Base-by-base conservation (phyloP, 1,140 invertebrate genomes). In the Trigoniulus corallinus region DNA sequence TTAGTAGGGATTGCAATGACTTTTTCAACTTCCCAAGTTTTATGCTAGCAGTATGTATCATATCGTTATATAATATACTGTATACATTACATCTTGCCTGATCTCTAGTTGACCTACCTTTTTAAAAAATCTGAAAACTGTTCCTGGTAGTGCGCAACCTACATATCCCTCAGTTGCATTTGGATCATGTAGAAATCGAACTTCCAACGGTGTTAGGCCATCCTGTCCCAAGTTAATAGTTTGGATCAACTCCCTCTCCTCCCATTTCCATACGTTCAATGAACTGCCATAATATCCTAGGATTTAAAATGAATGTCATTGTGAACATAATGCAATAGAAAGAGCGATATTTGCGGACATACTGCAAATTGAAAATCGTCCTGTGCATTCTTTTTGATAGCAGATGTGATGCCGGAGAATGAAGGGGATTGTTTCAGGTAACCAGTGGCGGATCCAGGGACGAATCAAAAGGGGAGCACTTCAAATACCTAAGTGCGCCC, bases 151-250 rank as follows among this genome's bases (percentile, higher is more conserved):
- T 1, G 80, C 83, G 63, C 82, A 85, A 0, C 88, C 88, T 3
- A 93, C 87, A 66, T 76, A 94, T 18, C 86, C 88, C 56, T 83
- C 72, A 23, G 74, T 62, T 50, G 80, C 70, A 56, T 78, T 79
- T 0, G 94, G 94, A 63, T 96, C 72, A 64, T 98, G 94, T 7
- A 95, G 72, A 65, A 98, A 98, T 58, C 94, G 75, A 41, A 92
- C 74, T 70, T 98, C 94, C 2, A 98, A 68, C 0, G 94, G 93
- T 15, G 92, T 80, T 37, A 78, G 69, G 3, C 94, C 93, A 24
- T 88, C 80, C 0, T 69, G 58, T 3, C 88, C 89, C 20, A 97
- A 70, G 70, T 92, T 78, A 53, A 97, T 79, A 3, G 75, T 78
- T 67, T 98, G 86, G 10, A 82, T 65, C 2, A 88, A 64, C 57